A percentile compares a stretch with the other conserved stretches of the same genome.
These are phyloP conservation scores for Drosophila emarginata DNA, from an alignment of 2,888 invertebrate species.

Conservation along the genomic window DNA sequence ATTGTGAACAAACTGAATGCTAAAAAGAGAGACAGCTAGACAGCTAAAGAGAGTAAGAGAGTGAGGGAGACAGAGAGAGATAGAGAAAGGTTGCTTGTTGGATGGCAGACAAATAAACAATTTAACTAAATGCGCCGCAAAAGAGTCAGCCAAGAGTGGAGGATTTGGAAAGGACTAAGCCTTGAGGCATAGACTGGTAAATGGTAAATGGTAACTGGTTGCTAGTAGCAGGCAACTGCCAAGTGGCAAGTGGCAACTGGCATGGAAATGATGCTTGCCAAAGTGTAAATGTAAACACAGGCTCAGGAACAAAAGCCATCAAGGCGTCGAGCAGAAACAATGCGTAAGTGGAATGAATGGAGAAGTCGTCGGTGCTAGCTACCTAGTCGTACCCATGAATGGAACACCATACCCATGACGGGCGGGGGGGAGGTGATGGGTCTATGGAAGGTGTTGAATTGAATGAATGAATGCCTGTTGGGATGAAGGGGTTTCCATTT, in stretches of 20 bases:
- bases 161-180: constrained; percentile 11
- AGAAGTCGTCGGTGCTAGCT: not conserved
- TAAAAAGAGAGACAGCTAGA: not conserved
- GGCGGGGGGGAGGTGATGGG: not conserved
- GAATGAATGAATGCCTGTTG: constrained; percentile 53
- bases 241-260: constrained; percentile 41
- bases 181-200: constrained; percentile 19
- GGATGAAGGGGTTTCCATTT: constrained; percentile 9
- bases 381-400: constrained; percentile 8
- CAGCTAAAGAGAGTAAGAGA: not conserved
- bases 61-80: not conserved
- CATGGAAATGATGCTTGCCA: constrained; percentile 73
- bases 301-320: constrained; percentile 68
- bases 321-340: constrained; percentile 73
- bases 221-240: not conserved
- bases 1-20: constrained; percentile 74
- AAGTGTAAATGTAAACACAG: constrained; percentile 77
- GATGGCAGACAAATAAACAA: constrained; percentile 65
- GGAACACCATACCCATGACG: not conserved
- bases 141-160: constrained; percentile 60
- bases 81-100: not conserved
- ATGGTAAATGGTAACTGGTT: constrained; percentile 39
- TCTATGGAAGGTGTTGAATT: constrained; percentile 18
- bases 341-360: constrained; percentile 67
- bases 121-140: constrained; percentile 77